Evolutionary conservation across 2,888 invertebrate species (phyloP), one percentile per base, ranked within the genome.

Genomic region (Callyntrura sp.): DNA sequence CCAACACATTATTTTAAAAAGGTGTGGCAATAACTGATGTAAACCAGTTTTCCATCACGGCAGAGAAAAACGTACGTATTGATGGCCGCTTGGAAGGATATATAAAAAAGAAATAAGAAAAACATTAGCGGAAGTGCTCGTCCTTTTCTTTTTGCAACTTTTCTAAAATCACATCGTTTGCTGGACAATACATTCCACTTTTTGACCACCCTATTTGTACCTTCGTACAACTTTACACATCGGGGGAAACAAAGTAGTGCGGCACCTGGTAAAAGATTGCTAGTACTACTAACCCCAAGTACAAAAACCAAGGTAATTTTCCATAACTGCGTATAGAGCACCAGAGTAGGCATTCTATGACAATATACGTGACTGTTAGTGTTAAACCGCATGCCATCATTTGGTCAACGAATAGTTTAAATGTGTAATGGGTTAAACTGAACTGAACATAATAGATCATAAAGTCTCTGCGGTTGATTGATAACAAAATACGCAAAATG

Each of bases 41-140:
- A 23, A 85, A 62, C 85, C 85, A 85, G 9, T 62, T 62, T 62
- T 85, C 85, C 48, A 85, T 48, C 28, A 85, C 62, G 12, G 62
- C 60, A 3, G 76, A 85, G 14, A 62, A 85, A 78, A 85, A 85
- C 17, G 3, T 85, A 9, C 51, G 25, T 8, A 85, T 9, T 9
- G 85, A 85, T 0, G 60, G 28, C 14, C 20, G 45, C 23, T 78
- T 78, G 48, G 78, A 85, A 25, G 25, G 48, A n/a, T n/a, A n/a
- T n/a, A n/a, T n/a, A n/a, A n/a, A n/a, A 25, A 17, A 85, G n/a
- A 85, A 85, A 9, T 11, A 17, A n/a, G 85, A 85, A 62, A 85
- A 85, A 48, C 20, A 85, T 4, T 0, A 78, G 76, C 25, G 62
- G 17, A 20, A 78, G 85, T 6, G 85, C 76, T 51, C 20, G 23